Base-by-base conservation (phyloP, 92 coral and sea anemone species). In the Bergia sp. region DNA sequence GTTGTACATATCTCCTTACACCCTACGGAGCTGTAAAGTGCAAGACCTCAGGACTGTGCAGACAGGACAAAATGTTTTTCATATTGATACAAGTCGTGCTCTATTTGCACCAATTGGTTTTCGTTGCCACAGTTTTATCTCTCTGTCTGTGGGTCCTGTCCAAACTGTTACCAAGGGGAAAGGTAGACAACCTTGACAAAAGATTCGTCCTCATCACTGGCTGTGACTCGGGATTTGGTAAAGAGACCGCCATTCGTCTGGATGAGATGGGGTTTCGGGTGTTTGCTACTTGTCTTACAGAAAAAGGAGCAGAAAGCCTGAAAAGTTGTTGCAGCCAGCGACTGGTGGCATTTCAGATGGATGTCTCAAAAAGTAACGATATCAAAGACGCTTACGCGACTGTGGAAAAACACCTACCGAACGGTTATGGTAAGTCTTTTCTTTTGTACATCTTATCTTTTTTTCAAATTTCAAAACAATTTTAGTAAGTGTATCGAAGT, bases 181-280 rank as follows among this genome's bases (percentile, higher is more conserved):
- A 65, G 1, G 72, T 80, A 37, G 36, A 38, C 73, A 15, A 49
- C 11, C 7, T 80, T 9, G 71, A 80, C 43, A 7, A 80, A 49
- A 80, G 37, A 38, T 80, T 50, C 67, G 87, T 90, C 37, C 84
- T 90, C 67, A 86, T 90, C 72, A 90, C 92, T 6, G 92, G 92
- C 72, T 90, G 92, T 73, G 92, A 90, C 79, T 90, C 92, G 20
- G 92, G 92, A n/a, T 90, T 90, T 86, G 92, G 92, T n/a, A 88
- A 55, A 9, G 79, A 86, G 37, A 47, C 89, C 29, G 92, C 92
- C 53, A 90, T 55, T 77, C 89, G 79, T 42, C 75, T 90, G 37
- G 92, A 90, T 79, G 42, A 76, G 58, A 77, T 90, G 67, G 92
- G 92, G 18, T 90, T 90, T 84, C 81, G 78, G 2, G 92, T 90